These are phyloP conservation scores for Drosophila borborema DNA, from an alignment of 2,888 invertebrate species.

Conservation along the genomic window DNA sequence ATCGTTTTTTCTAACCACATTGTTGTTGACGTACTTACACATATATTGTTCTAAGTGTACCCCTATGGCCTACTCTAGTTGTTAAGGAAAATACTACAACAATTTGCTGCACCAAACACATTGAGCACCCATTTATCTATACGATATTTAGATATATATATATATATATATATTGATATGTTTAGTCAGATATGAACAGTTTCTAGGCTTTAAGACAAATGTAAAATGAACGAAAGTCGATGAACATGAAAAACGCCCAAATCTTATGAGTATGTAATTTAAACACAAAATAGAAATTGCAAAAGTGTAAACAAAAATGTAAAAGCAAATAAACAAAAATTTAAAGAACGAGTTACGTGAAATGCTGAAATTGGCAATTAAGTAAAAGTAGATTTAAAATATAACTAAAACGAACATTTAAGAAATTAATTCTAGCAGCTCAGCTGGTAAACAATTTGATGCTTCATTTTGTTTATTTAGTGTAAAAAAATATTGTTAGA, in stretches of 20 bases:
- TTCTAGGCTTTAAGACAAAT: conserved; percentile 58
- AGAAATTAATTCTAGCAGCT: conserved; percentile 29
- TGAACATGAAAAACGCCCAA: conserved; percentile 84
- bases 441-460: conserved; percentile 15
- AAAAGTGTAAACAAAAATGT: conserved; percentile 3
- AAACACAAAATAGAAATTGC: conserved; percentile 33
- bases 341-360: conserved; percentile 35
- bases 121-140: conserved; percentile 64
- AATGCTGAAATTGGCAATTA: conserved; percentile 80
- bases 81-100: conserved; percentile 46
- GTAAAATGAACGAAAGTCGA: conserved; percentile 70
- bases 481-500: conserved; percentile 71
- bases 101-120: conserved; percentile 47
- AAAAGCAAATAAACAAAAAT: conserved; percentile 6
- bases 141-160: conserved; percentile 33
- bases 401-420: conserved; percentile 27
- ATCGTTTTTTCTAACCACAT: conserved; percentile 69
- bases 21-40: conserved; percentile 67
- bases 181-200: conserved; percentile 28
- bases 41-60: conserved; percentile 60
- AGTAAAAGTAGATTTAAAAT: conserved; percentile 51
- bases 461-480: conserved; percentile 74
- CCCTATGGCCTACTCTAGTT: conserved; percentile 73
- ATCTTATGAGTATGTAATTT: conserved; percentile 84
- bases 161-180: conserved; percentile 30